Evolutionary conservation across 2,113 vertebrate genomes (phyloP).

Genomic region (Marmota flaviventris): DNA sequence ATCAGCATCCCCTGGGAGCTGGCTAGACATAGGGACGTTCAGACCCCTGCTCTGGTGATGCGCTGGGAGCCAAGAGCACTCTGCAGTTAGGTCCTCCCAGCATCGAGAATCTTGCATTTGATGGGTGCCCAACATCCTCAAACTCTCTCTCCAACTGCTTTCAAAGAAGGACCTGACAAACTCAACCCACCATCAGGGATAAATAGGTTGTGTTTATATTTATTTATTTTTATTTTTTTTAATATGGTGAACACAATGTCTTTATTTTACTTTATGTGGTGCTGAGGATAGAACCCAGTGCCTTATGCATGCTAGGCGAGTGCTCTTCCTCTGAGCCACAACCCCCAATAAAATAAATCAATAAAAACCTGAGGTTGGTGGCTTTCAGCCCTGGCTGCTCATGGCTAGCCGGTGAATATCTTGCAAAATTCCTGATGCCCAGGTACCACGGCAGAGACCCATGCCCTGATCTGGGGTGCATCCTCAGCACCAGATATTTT

Average conservation of each 20-base stretch:
- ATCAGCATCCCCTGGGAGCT: too few relatives aligned
- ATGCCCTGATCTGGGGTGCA: background rate
- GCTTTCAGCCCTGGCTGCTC: background rate
- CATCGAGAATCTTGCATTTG: background rate
- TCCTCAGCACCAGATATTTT: background rate
- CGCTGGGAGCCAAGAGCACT: background rate
- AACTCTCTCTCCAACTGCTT: background rate
- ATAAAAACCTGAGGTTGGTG: background rate
- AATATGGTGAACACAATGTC: too few relatives aligned
- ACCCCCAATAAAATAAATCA: background rate
- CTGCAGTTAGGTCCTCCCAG: background rate
- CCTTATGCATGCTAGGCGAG: too few relatives aligned
- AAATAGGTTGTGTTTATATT: conserved; percentile 25
- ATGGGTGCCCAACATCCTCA: background rate
- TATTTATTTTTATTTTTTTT: background rate
- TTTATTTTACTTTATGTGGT: too few relatives aligned
- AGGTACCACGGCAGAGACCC: background rate
- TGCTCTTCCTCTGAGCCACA: too few relatives aligned
- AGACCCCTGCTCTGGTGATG: background rate
- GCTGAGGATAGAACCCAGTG: too few relatives aligned
- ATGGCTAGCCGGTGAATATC: background rate
- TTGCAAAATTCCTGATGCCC: background rate
- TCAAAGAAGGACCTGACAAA: background rate
- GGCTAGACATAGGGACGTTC: too few relatives aligned
- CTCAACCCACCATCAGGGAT: background rate